Evolutionary conservation across 2,888 invertebrate species (phyloP), one percentile per base, ranked within the genome.

Genomic region (Stenichneumon culpator): DNA sequence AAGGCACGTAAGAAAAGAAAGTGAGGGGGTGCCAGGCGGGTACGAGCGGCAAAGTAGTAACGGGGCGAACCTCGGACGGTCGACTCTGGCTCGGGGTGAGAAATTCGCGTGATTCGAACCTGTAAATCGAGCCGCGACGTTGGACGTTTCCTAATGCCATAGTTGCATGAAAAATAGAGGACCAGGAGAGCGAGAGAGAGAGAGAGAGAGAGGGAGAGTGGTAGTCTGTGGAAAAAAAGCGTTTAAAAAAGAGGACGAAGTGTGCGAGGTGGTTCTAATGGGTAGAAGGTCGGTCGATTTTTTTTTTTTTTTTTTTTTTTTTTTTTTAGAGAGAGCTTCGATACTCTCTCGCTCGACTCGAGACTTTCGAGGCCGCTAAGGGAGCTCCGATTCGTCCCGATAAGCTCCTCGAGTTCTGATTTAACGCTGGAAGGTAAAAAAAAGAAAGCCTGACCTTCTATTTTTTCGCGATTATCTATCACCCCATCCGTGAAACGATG

Each of bases 61-160:
- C 14, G 32, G 36, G 32, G n/a, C 67, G 25, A 44, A 68, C 78
- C 60, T 36, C 28, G 25, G 57, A 25, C 57, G 11, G 57, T 25
- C 57, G 57, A 0, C 16, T 5, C 22, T 22, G 19, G 39, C 28
- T 52, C 39, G 44, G 78, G 44, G 78, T 50, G 47, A 50, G 32
- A 77, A 54, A 87, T 86, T 88, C 83, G 84, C 87, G 87, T 89
- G 88, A 75, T 70, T 60, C 44, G 67, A 79, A 69, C 65, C 79
- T 83, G 78, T 83, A 87, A 86, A 89, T 85, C 88, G 86, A 79
- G 85, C 79, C 63, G 32, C 47, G 75, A 83, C 80, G 86, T 81
- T 70, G 78, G 44, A 77, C 70, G 79, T 54, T 70, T 73, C 60
- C 67, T 85, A 82, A 86, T 86, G 70, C 84, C 75, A 79, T 63